A percentile compares a stretch with the other conserved stretches of the same genome.
phyloP scores from a whole-genome alignment of 2,797 vertebrate genomes.

The Picus viridis region DNA sequence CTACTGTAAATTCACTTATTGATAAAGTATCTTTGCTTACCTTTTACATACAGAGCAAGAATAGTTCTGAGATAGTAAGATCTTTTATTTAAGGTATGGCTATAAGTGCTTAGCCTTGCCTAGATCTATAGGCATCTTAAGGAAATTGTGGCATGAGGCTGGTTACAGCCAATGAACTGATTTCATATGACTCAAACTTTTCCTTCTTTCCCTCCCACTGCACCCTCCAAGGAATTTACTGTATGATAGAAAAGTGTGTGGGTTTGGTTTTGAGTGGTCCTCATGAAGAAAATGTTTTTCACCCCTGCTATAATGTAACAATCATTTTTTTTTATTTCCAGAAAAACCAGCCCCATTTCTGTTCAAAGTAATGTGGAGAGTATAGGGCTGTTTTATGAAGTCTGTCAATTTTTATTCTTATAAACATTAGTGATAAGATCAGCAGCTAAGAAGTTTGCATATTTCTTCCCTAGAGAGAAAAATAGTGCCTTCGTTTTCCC shows the following conservation, averaged over 20 bases:
- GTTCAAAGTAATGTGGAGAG: not conserved
- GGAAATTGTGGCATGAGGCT: not conserved
- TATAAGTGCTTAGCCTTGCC: not conserved
- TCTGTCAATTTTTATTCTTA: not conserved
- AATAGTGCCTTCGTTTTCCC: constrained; percentile 94
- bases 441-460: not conserved
- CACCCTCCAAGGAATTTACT: not conserved
- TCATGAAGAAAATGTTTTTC: not conserved
- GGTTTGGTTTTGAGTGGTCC: not conserved
- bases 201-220: not conserved
- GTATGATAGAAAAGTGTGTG: not conserved
- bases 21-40: not conserved
- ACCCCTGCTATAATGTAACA: not conserved
- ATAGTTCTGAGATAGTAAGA: not conserved
- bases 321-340: not conserved
- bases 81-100: not conserved
- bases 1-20: not conserved
- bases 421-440: not conserved
- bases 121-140: not conserved
- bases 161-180: not conserved
- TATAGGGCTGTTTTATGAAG: not conserved
- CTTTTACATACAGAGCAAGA: not conserved
- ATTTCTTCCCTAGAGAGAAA: constrained; percentile 87
- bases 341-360: rapidly evolving
- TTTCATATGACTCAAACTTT: not conserved